Base-by-base conservation (phyloP, 2,113 vertebrate genomes). In the Grallaria varia region DNA sequence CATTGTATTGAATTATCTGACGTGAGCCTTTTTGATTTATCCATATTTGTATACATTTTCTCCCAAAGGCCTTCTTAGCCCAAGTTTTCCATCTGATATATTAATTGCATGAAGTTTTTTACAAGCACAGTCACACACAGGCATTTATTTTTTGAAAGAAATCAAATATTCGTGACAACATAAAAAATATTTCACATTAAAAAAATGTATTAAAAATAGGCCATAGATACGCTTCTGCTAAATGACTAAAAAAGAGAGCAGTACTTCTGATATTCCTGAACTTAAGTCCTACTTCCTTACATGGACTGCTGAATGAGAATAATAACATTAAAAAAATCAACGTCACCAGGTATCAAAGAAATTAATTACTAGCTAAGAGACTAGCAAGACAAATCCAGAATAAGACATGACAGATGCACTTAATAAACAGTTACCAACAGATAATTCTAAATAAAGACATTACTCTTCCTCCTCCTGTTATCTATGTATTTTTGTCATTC, bases 401-500 rank as follows among this genome's bases (percentile, higher is more conserved):
- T 62, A 90, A 95, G 88, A 87, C 25, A 78, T 31, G 60, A 89
- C 60, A 87, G 76, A 90, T 47, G 37, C 20, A 84, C 58, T 62
- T 75, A 88, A 80, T 77, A 92, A 95, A 95, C 73, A 87, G 42
- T 58, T 76, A 73, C 23, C 82, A 58, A 87, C 67, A 89, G 24
- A 37, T 56, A 86, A 67, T 66, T 96, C 83, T 90, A 87, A 50
- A 52, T 94, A 90, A 95, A 93, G 53, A 28, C 69, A 66, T 62
- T 86, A 53, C 15, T 94, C 72, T 84, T 92, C 31, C 42, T 90
- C 33, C 44, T 83, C 30, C 47, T 94, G 67, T 56, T 84, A 87
- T 53, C 35, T 53, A 47, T 67, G 23, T 95, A 81, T 81, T 93
- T 95, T 90, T 95, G 53, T 79, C 64, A 79, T 88, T 95, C 69